Percentiles rank a stretch among this genome's conserved stretches.
phyloP scores from a whole-genome alignment of 1,140 invertebrate genomes.

The Sweltsa coloradensis region DNA sequence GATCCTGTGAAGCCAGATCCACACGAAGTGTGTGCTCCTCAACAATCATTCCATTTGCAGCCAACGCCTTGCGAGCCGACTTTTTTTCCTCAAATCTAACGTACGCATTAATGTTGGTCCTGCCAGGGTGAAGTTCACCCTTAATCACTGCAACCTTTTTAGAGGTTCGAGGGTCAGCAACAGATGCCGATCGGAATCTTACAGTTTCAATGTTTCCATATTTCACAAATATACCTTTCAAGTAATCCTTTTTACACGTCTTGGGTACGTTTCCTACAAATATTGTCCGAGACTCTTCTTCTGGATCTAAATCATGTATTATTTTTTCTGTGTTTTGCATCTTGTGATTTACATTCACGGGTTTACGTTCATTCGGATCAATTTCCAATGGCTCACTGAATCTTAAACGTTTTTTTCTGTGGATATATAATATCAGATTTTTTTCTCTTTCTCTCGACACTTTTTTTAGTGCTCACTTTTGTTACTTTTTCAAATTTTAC shows the following conservation, averaged over 20 bases:
- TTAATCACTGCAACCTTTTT: slow-evolving; percentile 41
- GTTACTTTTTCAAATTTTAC: background rate
- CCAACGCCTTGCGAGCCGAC: slow-evolving; percentile 40
- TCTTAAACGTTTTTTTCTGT: too few species aligned
- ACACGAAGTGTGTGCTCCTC: slow-evolving; percentile 51
- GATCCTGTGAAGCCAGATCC: slow-evolving; percentile 32
- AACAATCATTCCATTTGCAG: slow-evolving; percentile 48
- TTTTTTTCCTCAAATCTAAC: slow-evolving; percentile 41
- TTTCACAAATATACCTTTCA: slow-evolving; percentile 43
- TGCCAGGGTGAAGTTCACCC: slow-evolving; percentile 50
- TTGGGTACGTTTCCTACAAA: slow-evolving; percentile 55
- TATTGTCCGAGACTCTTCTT: slow-evolving; percentile 35
- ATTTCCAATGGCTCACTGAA: too few species aligned
- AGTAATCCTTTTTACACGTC: slow-evolving; percentile 32
- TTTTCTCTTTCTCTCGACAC: background rate
- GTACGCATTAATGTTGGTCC: slow-evolving; percentile 47
- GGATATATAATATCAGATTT: background rate
- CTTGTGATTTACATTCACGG: too few species aligned
- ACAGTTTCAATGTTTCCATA: slow-evolving; percentile 48
- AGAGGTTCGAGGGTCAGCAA: slow-evolving; percentile 18
- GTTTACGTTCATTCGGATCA: too few species aligned
- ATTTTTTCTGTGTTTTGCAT: background rate
- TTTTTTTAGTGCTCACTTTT: background rate
- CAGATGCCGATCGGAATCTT: slow-evolving; percentile 28
- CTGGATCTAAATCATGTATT: background rate